Percentiles rank a stretch among this genome's conserved stretches.
Conservation (phyloP, 2,113 vertebrate species). For the Carlito syrichta region DNA sequence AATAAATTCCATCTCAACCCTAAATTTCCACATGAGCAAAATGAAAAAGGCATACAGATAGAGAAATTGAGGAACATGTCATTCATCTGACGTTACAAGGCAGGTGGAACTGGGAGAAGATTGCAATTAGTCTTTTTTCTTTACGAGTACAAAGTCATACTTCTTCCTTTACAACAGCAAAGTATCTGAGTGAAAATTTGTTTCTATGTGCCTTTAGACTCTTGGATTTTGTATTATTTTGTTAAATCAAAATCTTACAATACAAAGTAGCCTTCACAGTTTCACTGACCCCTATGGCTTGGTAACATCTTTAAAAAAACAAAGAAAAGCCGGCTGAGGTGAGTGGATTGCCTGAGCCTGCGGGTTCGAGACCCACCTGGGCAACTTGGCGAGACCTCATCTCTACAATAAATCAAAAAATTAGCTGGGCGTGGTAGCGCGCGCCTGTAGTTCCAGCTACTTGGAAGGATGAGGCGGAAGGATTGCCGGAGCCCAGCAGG, state of each 20-base stretch:
- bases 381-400: too few species aligned
- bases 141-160: not conserved
- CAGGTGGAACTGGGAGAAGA: not conserved
- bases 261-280: slow-evolving; percentile 52
- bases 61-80: not conserved
- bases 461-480: too few species aligned
- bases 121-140: not conserved
- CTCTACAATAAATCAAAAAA: too few species aligned
- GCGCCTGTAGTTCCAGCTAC: too few species aligned
- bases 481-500: too few species aligned
- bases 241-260: slow-evolving; percentile 6
- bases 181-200: not conserved
- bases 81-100: not conserved
- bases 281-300: not conserved
- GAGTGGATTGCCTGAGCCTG: too few species aligned
- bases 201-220: slow-evolving; percentile 41
- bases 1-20: not conserved
- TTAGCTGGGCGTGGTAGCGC: too few species aligned
- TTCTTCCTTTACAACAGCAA: not conserved
- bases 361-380: too few species aligned
- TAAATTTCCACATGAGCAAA: slow-evolving; percentile 6
- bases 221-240: slow-evolving; percentile 36
- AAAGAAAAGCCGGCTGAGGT: too few species aligned
- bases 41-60: not conserved
- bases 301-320: slow-evolving; percentile 32